Evolutionary conservation across 2,888 invertebrate genomes (phyloP), one percentile per base, ranked within the genome.

Genomic region (Hirtodrosophila confusa): DNA sequence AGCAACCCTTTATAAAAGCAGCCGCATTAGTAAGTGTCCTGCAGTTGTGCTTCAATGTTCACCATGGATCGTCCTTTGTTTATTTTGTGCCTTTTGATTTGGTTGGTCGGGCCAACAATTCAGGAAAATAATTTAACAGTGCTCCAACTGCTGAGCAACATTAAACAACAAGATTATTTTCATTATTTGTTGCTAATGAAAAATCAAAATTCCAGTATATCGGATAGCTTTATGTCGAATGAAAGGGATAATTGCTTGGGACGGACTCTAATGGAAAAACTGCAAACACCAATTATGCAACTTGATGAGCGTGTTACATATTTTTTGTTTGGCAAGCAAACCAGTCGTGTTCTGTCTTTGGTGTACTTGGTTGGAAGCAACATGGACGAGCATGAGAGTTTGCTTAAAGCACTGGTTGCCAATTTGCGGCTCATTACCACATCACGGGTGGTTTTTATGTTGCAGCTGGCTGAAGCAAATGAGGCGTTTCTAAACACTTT

Each of bases 361-460:
- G 80, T 89, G 3, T 64, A 77, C 53, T 44, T 90, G 31, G 58
- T 55, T 10, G 47, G 56, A 17, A 33, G 3, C 9, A 55, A 61
- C 4, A 31, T 86, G 35, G 61, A 48, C 3, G 63, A 74, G 17
- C 72, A 88, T 9, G 49, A 40, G 1, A 62, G 17, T 0, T 56
- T 90, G 4, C 51, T 90, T 0, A 65, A 71, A 5, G 68, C 75
- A 3, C 47, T 88, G 35, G 75, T 80, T 3, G 43, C 41, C 3
- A 86, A 78, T 64, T 70, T 90, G 3, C 61, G 77, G 11, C 84
- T 84, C 8, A 88, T 88, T 72, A 83, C 72, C 7, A 70, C 61
- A n/a, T 53, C 86, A 1, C 80, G 83, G 24, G 73, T 90, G 4
- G 54, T 90, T 4, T 86, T 90, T 51, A 31, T 89, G 8, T 23